Base-by-base conservation (phyloP, 1,140 invertebrate genomes). In the Cephus cinctus region DNA sequence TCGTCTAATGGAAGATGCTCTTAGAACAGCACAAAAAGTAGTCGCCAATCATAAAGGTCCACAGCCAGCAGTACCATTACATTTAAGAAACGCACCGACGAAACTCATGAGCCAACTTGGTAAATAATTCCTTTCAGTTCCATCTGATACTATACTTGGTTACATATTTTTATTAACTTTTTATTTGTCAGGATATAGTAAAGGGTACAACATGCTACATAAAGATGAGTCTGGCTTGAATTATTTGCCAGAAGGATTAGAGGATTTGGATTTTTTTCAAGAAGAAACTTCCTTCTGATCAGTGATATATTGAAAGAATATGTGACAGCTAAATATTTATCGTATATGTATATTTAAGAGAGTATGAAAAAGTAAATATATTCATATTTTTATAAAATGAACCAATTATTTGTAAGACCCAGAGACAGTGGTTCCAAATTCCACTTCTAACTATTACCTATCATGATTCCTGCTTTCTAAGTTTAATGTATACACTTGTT, bases 21-120 rank as follows among this genome's bases (percentile, higher is more conserved):
- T 90, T 54, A 77, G 72, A 46, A 77, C 77, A 50, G 85, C 86
- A 54, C 60, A 75, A 35, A 76, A 71, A 46, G 73, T 90, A 8
- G 63, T 71, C n/a, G 72, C 82, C 16, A 71, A 76, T 38, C 77
- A 83, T n/a, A 81, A 85, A 67, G 89, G 88, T 2, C 75, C 83
- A 3, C 78, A 88, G 44, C 88, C 89, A 5, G 67, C 80, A 2
- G 87, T 92, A 5, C 90, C 84, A 8, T 78, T 87, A 22, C 85
- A 90, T 73, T 76, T 92, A 43, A 76, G 89, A 45, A 92, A 92
- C 79, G 88, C 89, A 16, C 82, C 88, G 1, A 90, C 88, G 3
- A 87, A 82, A 70, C 73, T 92, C 2, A 90, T 90, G 87, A 84
- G 83, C 69, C 76, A 87, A 63, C 67, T 92, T 62, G 87, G 88